These are phyloP conservation scores for Egretta garzetta DNA, from an alignment of 2,113 vertebrate genomes.

Conservation along the genomic window DNA sequence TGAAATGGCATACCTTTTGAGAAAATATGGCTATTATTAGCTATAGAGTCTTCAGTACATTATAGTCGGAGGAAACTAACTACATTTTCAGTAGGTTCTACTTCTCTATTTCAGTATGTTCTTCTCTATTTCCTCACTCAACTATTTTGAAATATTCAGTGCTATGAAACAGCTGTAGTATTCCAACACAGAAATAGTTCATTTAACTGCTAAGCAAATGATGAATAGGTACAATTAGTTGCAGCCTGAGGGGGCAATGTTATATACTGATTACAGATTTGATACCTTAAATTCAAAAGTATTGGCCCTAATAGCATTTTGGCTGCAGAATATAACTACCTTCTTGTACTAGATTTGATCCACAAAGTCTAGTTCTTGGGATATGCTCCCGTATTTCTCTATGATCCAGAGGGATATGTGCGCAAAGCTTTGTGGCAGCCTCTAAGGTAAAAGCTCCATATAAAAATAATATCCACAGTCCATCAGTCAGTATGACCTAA, in stretches of 20 bases:
- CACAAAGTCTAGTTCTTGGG: background rate
- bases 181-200: background rate
- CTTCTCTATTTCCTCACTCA: background rate
- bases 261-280: constrained; percentile 7
- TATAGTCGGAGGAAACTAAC: background rate
- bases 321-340: background rate
- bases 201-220: background rate
- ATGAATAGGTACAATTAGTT: background rate
- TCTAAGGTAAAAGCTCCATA: background rate
- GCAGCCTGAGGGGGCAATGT: background rate
- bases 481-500: background rate
- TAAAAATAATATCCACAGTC: background rate
- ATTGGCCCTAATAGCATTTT: background rate
- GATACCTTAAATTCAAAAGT: background rate
- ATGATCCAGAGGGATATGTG: background rate
- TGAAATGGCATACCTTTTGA: background rate
- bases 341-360: background rate
- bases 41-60: background rate
- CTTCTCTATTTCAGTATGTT: background rate
- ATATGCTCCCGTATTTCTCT: background rate
- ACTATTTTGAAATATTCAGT: background rate
- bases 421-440: background rate
- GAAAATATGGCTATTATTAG: background rate
- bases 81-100: background rate
- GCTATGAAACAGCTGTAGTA: background rate